These are phyloP conservation scores for Stegophylla sp. DNA, from an alignment of 2,888 invertebrate species.

Conservation along the genomic window DNA sequence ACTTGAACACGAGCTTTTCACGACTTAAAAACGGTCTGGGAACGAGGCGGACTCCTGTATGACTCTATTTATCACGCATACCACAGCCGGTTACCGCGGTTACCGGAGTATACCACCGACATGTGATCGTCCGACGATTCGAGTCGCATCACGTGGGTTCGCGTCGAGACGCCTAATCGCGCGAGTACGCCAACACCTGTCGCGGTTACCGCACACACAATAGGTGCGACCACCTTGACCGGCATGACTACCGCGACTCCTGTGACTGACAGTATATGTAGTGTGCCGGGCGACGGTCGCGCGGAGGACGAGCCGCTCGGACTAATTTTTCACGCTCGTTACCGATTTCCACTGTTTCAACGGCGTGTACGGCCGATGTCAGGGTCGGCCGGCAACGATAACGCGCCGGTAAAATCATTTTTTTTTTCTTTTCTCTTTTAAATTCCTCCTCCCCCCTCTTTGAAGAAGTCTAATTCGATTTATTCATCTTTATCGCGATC, in stretches of 20 bases:
- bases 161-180: no score
- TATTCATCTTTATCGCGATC: background rate
- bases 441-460: no score
- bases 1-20: no score
- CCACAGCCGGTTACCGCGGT: no score
- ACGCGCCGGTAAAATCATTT: slow-evolving; percentile 24
- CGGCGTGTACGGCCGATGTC: background rate
- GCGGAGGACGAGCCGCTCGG: slow-evolving; percentile 7
- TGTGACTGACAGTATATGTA: background rate
- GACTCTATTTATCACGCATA: no score
- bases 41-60: no score
- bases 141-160: background rate
- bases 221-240: slow-evolving; percentile 17
- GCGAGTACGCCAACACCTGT: no score
- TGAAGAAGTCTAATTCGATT: no score
- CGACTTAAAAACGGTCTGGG: no score
- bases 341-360: slow-evolving; percentile 51
- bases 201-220: no score
- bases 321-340: slow-evolving; percentile 28
- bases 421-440: background rate
- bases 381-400: slow-evolving; percentile 9
- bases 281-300: background rate
- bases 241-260: background rate
- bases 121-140: no score
- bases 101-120: no score